Evolutionary conservation across 1,140 invertebrate genomes (phyloP).

Genomic region (Sycophila sp.): DNA sequence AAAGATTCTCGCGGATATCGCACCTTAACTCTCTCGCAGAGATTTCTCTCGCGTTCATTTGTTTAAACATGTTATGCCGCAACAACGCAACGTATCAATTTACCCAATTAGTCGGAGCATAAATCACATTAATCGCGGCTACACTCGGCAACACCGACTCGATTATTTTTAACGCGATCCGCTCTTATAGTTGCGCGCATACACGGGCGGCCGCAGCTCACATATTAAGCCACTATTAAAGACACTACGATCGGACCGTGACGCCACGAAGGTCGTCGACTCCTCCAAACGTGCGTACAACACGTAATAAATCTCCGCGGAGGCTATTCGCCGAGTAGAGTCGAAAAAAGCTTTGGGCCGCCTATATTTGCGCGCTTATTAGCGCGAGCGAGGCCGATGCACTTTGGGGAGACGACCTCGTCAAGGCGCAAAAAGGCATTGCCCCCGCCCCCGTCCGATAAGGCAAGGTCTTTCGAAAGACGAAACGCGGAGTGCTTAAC

Average conservation of each 20-base stretch:
- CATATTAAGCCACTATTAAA: no score
- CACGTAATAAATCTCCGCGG: slow-evolving; percentile 29
- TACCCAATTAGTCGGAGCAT: slow-evolving; percentile 1
- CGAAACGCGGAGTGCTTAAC: slow-evolving; percentile 45
- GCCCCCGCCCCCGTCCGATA: slow-evolving; percentile 38
- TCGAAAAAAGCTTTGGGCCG: not conserved
- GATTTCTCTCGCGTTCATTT: no score
- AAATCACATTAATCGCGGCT: slow-evolving; percentile 27
- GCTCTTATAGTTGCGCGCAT: not conserved
- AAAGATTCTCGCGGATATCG: no score
- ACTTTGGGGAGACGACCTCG: slow-evolving; percentile 4
- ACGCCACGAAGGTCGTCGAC: slow-evolving; percentile 25
- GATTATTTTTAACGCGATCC: slow-evolving; percentile 20
- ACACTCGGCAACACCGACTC: not conserved
- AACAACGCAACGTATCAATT: no score
- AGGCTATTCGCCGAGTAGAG: not conserved
- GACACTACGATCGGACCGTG: not conserved
- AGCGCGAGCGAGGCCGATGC: slow-evolving; percentile 1
- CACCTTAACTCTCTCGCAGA: no score
- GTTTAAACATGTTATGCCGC: no score
- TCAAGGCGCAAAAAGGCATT: not conserved
- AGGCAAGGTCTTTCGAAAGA: slow-evolving; percentile 45
- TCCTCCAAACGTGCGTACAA: not conserved
- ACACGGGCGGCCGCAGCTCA: not conserved
- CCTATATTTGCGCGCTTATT: not conserved